A percentile compares a stretch with the other conserved stretches of the same genome.
phyloP scores from a whole-genome alignment of 2,113 vertebrate species.

The Origma solitaria region DNA sequence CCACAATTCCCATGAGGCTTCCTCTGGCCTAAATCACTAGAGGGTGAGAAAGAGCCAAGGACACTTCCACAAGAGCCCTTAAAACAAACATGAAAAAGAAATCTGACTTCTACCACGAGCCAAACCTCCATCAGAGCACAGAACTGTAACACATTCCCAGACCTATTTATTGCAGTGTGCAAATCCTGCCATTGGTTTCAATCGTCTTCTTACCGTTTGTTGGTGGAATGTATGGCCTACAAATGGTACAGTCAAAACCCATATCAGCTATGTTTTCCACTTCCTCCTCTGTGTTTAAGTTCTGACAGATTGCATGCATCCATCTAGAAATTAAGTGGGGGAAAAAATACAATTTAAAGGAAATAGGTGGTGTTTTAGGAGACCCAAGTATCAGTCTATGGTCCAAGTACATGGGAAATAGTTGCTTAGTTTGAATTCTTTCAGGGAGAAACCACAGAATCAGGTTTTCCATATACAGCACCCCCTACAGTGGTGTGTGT shows the following conservation, averaged over 20 bases:
- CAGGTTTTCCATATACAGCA: background rate
- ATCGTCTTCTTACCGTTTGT: constrained; percentile 76
- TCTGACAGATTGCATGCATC: constrained; percentile 94
- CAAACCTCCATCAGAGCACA: constrained; percentile 2
- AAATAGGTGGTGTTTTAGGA: constrained; percentile 48
- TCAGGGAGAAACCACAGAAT: background rate
- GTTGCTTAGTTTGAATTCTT: background rate
- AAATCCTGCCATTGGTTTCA: background rate
- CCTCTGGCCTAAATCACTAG: background rate
- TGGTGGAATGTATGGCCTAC: constrained; percentile 76
- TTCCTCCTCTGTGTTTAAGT: constrained; percentile 86
- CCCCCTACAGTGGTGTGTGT: background rate
- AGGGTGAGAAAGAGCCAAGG: background rate
- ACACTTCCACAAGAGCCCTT: background rate
- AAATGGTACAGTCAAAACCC: constrained; percentile 93
- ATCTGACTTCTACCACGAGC: background rate
- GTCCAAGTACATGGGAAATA: background rate
- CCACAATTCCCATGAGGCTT: background rate
- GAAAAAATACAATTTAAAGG: constrained; percentile 62
- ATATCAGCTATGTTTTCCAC: constrained; percentile 88
- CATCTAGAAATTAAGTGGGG: constrained; percentile 80
- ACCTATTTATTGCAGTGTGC: constrained; percentile 27
- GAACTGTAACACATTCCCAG: constrained; percentile 8
- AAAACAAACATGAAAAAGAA: background rate
- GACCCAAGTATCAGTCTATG: constrained; percentile 32